Evolutionary conservation across 2,113 vertebrate species (phyloP).

Genomic region (Odocoileus hemionus): DNA sequence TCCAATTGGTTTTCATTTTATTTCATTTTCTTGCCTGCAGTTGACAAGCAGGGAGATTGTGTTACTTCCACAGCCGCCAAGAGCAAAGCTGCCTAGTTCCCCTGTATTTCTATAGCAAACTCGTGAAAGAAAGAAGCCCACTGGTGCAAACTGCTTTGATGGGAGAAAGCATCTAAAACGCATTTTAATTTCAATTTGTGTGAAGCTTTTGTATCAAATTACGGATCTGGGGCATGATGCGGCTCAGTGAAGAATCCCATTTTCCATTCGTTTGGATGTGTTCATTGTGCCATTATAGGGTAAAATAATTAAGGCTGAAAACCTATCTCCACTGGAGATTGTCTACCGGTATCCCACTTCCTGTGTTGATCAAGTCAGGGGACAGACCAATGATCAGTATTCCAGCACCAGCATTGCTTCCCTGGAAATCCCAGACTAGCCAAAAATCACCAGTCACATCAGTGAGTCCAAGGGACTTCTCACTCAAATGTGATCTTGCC

Average conservation of each 20-base stretch:
- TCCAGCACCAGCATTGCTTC: not conserved
- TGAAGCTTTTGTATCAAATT: constrained; percentile 82
- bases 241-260: constrained; percentile 77
- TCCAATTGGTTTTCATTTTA: constrained; percentile 78
- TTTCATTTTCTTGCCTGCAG: constrained; percentile 80
- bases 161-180: constrained; percentile 77
- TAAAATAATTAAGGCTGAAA: constrained; percentile 76
- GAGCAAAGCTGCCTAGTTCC: constrained; percentile 68
- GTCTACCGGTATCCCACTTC: constrained; percentile 57
- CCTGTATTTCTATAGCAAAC: constrained; percentile 54
- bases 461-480: not conserved
- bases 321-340: constrained; percentile 61
- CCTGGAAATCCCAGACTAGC: not conserved
- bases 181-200: constrained; percentile 82
- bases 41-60: constrained; percentile 62
- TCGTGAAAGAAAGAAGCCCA: constrained; percentile 62
- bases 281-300: constrained; percentile 63
- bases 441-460: not conserved
- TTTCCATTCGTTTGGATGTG: constrained; percentile 74
- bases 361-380: constrained; percentile 1
- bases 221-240: constrained; percentile 74
- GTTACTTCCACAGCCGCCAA: constrained; percentile 70
- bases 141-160: constrained; percentile 78
- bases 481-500: not conserved
- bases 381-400: not conserved